phyloP scores from a whole-genome alignment of 2,888 invertebrate genomes.

The Stenchaetothrips biformis region DNA sequence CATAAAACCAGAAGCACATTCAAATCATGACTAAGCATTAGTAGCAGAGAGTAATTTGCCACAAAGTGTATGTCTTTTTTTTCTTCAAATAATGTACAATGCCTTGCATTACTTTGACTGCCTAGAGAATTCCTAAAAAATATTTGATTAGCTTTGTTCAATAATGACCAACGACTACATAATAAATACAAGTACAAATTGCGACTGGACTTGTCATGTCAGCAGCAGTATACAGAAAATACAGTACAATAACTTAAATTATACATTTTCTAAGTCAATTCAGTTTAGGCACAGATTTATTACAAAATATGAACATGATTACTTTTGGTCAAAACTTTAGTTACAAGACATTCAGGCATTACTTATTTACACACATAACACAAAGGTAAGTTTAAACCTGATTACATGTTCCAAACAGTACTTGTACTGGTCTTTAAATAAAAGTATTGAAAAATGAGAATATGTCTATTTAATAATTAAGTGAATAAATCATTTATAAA shows the following conservation, averaged over 20 bases:
- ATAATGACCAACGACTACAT: neutral
- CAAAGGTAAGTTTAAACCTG: neutral
- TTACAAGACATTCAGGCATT: neutral
- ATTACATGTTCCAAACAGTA: neutral
- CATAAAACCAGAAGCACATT: too few species aligned
- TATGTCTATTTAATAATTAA: neutral
- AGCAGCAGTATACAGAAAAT: neutral
- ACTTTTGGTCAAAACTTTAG: conserved; percentile 18
- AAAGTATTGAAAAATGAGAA: neutral
- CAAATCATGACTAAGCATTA: too few species aligned
- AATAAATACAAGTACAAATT: neutral
- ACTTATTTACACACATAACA: neutral
- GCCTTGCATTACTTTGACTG: too few species aligned
- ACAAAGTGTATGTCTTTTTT: too few species aligned
- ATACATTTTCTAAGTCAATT: neutral
- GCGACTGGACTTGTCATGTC: neutral
- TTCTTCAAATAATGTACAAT: too few species aligned
- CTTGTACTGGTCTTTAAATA: neutral
- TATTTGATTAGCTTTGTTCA: neutral
- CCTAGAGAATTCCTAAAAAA: neutral
- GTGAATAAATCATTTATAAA: neutral
- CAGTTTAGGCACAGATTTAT: neutral
- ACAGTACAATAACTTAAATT: neutral
- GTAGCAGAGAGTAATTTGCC: too few species aligned
- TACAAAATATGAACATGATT: conserved; percentile 15